Evolutionary conservation across 2,797 vertebrate genomes (phyloP).

Genomic region (Steatocranus sp.): DNA sequence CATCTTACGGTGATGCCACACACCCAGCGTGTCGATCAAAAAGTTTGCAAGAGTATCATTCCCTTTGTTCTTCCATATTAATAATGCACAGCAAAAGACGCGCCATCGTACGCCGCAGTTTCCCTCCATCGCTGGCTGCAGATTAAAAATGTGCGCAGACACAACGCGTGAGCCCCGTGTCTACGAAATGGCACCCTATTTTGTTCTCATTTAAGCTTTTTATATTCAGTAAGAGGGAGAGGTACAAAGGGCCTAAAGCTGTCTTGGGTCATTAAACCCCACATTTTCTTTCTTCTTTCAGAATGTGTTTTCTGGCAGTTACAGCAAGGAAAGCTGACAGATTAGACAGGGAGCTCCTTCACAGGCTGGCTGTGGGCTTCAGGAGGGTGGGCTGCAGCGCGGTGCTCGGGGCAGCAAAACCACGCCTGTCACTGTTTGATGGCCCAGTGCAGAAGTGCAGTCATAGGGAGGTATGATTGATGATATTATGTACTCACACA

Average conservation of each 20-base stretch:
- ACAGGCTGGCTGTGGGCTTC: conserved; percentile 54
- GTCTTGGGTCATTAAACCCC: conserved; percentile 70
- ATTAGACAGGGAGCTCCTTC: conserved; percentile 64
- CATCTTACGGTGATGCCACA: background rate
- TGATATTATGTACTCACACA: conserved; percentile 70
- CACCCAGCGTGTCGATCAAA: background rate
- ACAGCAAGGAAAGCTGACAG: conserved; percentile 63
- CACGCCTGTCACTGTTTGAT: conserved; percentile 66
- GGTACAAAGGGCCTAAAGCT: conserved; percentile 58
- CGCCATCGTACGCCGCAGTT: background rate
- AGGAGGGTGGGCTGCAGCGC: conserved; percentile 55
- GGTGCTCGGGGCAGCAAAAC: conserved; percentile 60
- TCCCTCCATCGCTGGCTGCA: background rate
- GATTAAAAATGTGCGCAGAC: conserved; percentile 23
- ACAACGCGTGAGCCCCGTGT: conserved; percentile 18
- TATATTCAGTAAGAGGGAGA: conserved; percentile 60
- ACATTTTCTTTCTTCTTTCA: conserved; percentile 61
- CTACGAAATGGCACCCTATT: conserved; percentile 60
- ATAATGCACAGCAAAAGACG: conserved; percentile 3
- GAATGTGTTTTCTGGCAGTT: conserved; percentile 63
- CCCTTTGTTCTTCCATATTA: conserved; percentile 7
- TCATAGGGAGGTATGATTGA: conserved; percentile 68
- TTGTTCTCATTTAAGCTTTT: conserved; percentile 69
- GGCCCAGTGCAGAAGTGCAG: conserved; percentile 57
- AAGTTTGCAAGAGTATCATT: background rate